phyloP scores from a whole-genome alignment of 2,888 invertebrate species.

The Drosophila multiciliata region DNA sequence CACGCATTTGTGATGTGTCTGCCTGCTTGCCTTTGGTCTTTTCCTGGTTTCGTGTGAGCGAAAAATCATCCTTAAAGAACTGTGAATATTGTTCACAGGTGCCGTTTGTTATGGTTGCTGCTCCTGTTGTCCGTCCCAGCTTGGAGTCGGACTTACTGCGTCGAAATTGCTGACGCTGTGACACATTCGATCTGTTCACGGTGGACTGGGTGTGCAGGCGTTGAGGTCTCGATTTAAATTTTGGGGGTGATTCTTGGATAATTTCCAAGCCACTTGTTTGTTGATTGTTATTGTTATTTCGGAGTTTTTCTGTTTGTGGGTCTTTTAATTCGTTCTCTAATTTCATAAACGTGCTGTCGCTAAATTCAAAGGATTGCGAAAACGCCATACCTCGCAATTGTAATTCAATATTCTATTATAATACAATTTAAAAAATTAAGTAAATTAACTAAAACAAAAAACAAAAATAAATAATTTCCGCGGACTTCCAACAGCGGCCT shows the following conservation, averaged over 20 bases:
- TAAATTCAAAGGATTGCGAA: slow-evolving; percentile 83
- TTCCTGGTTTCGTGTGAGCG: slow-evolving; percentile 19
- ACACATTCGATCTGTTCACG: slow-evolving; percentile 19
- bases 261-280: slow-evolving; percentile 55
- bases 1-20: slow-evolving; percentile 57
- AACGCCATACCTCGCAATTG: slow-evolving; percentile 74
- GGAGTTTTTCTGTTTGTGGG: slow-evolving; percentile 35
- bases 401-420: slow-evolving; percentile 9
- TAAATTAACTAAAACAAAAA: slow-evolving; percentile 19
- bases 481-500: slow-evolving; percentile 19
- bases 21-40: not conserved
- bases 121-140: slow-evolving; percentile 6
- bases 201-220: slow-evolving; percentile 20
- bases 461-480: slow-evolving; percentile 28
- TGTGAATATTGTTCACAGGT: slow-evolving; percentile 69
- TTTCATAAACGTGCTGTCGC: slow-evolving; percentile 82
- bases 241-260: slow-evolving; percentile 82
- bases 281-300: slow-evolving; percentile 15
- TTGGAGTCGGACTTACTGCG: slow-evolving; percentile 52
- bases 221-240: slow-evolving; percentile 24
- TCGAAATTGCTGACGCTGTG: slow-evolving; percentile 37
- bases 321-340: slow-evolving; percentile 75
- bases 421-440: slow-evolving; percentile 3
- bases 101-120: slow-evolving; percentile 6
- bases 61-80: slow-evolving; percentile 81